phyloP scores from a whole-genome alignment of 2,888 invertebrate genomes.

The Magallana nippona region DNA sequence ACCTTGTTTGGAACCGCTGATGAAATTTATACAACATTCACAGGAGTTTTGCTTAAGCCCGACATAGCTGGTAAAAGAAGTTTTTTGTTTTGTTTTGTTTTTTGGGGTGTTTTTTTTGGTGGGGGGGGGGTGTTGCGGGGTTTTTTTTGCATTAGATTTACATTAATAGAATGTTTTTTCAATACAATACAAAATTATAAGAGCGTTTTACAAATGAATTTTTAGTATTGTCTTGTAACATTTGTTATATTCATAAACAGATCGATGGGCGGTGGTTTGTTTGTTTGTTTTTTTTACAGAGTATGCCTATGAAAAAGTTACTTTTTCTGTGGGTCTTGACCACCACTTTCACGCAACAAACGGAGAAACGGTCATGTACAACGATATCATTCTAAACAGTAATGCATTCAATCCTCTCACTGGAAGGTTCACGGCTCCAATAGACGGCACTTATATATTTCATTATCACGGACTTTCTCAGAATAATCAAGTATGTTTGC shows the following conservation, averaged over 20 bases:
- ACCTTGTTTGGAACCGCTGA: conserved; percentile 50
- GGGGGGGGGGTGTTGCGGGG: too few species aligned
- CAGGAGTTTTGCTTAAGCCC: conserved; percentile 39
- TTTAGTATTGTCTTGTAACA: background rate
- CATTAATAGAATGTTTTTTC: too few species aligned
- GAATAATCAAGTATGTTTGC: conserved; percentile 26
- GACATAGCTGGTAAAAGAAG: conserved; percentile 3
- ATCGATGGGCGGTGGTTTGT: background rate
- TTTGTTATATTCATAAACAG: background rate
- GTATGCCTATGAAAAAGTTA: background rate
- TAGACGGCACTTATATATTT: conserved; percentile 53
- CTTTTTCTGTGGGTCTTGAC: conserved; percentile 34
- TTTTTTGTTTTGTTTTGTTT: too few species aligned
- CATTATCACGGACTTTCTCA: conserved; percentile 52
- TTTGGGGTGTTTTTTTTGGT: too few species aligned
- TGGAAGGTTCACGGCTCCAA: conserved; percentile 52
- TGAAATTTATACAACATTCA: conserved; percentile 54
- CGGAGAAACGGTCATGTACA: conserved; percentile 38
- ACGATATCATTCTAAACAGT: conserved; percentile 11
- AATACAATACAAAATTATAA: too few species aligned
- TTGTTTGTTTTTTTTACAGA: background rate
- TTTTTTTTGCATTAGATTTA: too few species aligned
- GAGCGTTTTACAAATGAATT: too few species aligned
- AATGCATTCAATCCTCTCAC: conserved; percentile 39
- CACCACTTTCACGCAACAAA: conserved; percentile 16